Conservation (phyloP, 2,797 vertebrate genomes). For the Peromyscus aztecus region DNA sequence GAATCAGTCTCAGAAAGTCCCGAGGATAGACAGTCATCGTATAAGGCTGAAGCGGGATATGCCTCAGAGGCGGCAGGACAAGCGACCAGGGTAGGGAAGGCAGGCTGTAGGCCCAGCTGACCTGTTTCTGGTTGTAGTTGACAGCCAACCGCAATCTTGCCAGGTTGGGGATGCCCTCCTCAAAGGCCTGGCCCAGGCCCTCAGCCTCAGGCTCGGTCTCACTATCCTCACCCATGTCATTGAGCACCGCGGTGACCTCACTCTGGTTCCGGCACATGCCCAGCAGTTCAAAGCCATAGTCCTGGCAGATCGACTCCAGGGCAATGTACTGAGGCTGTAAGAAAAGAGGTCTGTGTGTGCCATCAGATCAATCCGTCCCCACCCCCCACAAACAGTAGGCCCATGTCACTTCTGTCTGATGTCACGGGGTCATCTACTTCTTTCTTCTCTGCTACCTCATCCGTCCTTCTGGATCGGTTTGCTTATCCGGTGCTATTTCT, state of each 20-base stretch:
- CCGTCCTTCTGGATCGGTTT: neutral
- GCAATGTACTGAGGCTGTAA: constrained; percentile 93
- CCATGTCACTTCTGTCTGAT: neutral
- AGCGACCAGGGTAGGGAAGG: neutral
- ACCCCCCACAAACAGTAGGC: too few species aligned
- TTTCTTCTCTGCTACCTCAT: neutral
- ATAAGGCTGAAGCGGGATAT: neutral
- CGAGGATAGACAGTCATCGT: neutral
- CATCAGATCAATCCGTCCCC: neutral
- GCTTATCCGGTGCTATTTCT: neutral
- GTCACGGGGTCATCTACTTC: neutral
- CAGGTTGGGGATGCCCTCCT: constrained; percentile 95
- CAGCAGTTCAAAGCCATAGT: constrained; percentile 94
- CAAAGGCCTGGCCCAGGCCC: constrained; percentile 91
- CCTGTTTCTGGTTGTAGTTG: constrained; percentile 95
- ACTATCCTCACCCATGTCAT: constrained; percentile 89
- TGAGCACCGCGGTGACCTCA: constrained; percentile 94
- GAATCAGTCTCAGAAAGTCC: neutral
- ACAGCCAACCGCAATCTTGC: constrained; percentile 93
- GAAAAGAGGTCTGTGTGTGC: neutral
- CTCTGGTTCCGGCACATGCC: constrained; percentile 97
- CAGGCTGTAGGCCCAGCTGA: constrained; percentile 76
- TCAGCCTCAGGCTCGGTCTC: constrained; percentile 86
- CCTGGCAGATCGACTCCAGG: constrained; percentile 93
- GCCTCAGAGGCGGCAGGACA: neutral